Evolutionary conservation across 2,888 invertebrate species (phyloP), one percentile per base, ranked within the genome.

Genomic region (Halictus ligatus): DNA sequence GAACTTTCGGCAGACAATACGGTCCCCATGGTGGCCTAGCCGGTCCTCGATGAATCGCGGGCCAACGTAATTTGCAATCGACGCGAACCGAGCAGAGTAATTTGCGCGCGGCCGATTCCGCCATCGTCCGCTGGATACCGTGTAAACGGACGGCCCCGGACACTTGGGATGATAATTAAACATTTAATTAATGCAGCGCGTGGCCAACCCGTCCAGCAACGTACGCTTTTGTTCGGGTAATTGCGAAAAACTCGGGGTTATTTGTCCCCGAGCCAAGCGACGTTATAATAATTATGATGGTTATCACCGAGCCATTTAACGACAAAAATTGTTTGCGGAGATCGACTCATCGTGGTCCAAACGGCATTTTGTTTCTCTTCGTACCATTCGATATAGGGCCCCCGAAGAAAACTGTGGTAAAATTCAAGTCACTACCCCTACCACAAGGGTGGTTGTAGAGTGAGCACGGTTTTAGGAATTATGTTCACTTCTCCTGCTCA

Each of bases 141-240:
- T 75, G 74, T 79, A 81, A 88, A 83, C 77, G 80, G 82, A 60
- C 64, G 79, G 76, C 48, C 77, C 50, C 75, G 75, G 74, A 46
- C 75, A 43, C 75, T 75, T 67, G 46, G 50, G 73, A 72, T 78
- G 78, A 71, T 83, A 81, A 87, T 89, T 78, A 78, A 84, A 84
- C 78, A 81, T 87, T 89, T 89, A 85, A 87, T 87, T 85, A 87
- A 89, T 85, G 81, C 67, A 60, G 18, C 29, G 58, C 46, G 29
- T n/a, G 71, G 58, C n/a, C 25, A 58, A 8, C n/a, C 29, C 29
- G 25, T 43, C n/a, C 64, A 5, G 18, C 46, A 18, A 69, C 81
- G 71, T 80, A 78, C 71, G 83, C 79, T 78, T 78, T 69, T 54
- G 50, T 69, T 76, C 58, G 64, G 40, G 58, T 78, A 84, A 88